Base-by-base conservation (phyloP, 2,888 invertebrate genomes). In the Proisotoma minuta region DNA sequence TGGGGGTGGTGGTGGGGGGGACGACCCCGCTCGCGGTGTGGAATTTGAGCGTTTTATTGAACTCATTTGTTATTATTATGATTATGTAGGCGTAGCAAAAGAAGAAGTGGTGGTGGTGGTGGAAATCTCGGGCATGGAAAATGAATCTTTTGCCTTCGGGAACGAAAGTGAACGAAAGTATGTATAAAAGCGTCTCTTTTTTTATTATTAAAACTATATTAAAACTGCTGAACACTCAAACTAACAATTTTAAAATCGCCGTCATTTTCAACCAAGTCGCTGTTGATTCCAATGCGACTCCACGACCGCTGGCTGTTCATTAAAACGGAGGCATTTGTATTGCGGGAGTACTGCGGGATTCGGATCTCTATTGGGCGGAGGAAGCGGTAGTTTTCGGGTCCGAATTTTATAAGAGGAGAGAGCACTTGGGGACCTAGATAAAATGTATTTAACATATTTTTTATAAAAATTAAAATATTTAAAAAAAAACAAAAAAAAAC, bases 221-320 rank as follows among this genome's bases (percentile, higher is more conserved):
- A 64, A 34, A 64, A 64, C 29, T 64, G 60, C 47, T 64, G 64
- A 23, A 64, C 59, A 28, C 60, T 60, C 20, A 64, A 39, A 10
- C 57, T 52, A n/a, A 64, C 64, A 40, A 64, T 26, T 27, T 64
- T 64, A 18, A 60, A 29, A 20, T 60, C 57, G 2, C 22, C 27
- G 12, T 57, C 20, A 18, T 52, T 24, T 5, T 43, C 27, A 4
- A 22, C 20, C 18, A 18, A 50, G 54, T 60, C 52, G 2, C 52
- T 53, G 29, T 57, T 57, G 12, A 64, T 64, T 27, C 60, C 59
- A 15, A 64, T 58, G n/a, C 60, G 60, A 0, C 57, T 60, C 64
- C 64, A 64, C 2, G 52, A 60, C 26, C 40, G 27, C 15, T 64
- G 57, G 18, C 56, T 60, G 39, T 57, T 59, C 43, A 64, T 57